These are phyloP conservation scores for Parapristionchus giblindavisi DNA, from an alignment of 2,888 invertebrate species.

Conservation along the genomic window DNA sequence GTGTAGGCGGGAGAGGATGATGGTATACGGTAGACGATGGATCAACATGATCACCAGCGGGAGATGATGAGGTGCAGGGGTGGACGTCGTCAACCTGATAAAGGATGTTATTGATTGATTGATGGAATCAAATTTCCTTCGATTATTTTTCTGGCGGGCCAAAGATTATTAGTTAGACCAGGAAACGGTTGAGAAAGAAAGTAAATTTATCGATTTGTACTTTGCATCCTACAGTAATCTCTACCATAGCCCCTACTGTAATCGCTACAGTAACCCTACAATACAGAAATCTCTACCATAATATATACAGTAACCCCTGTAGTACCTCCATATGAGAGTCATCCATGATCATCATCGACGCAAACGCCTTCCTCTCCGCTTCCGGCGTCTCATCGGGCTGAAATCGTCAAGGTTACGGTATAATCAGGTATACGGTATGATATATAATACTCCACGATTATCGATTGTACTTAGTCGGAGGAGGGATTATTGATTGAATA, in stretches of 20 bases:
- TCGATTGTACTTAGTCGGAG: too few relatives aligned
- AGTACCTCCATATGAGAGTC: conserved; percentile 34
- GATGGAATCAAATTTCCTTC: too few relatives aligned
- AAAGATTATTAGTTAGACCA: too few relatives aligned
- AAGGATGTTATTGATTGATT: too few relatives aligned
- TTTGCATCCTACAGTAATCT: too few relatives aligned
- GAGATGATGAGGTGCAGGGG: background rate
- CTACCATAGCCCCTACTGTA: too few relatives aligned
- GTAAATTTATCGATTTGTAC: too few relatives aligned
- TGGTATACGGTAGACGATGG: conserved; percentile 4
- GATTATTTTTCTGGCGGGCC: too few relatives aligned
- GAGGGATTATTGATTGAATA: background rate
- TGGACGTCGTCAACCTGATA: conserved; percentile 29
- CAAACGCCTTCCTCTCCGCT: conserved; percentile 32
- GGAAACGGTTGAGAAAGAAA: too few relatives aligned
- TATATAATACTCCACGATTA: background rate
- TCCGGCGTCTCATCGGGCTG: conserved; percentile 36
- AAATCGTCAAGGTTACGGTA: background rate
- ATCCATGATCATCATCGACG: conserved; percentile 29
- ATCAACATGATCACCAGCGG: conserved; percentile 10
- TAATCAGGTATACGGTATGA: background rate
- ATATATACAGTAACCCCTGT: background rate
- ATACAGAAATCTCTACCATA: too few relatives aligned
- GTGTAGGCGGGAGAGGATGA: conserved; percentile 9
- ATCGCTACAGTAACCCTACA: too few relatives aligned